A percentile compares a stretch with the other conserved stretches of the same genome.
Evolutionary conservation across 2,113 vertebrate species (phyloP).

Genomic region (Dissostichus mawsoni): DNA sequence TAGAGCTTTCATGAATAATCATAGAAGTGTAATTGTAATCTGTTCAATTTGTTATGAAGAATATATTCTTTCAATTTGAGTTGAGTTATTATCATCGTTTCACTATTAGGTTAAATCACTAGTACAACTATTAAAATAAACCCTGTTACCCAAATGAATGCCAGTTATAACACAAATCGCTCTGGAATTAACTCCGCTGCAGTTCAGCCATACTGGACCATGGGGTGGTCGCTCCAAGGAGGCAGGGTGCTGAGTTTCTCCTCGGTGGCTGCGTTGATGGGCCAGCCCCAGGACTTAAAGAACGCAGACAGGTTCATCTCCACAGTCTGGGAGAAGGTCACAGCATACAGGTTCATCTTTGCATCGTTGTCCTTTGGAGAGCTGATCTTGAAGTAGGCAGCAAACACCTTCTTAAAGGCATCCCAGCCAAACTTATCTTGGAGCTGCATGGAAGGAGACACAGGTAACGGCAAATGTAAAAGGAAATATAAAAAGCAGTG

Average conservation of each 20-base stretch:
- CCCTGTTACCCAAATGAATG: too few species aligned
- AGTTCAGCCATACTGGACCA: constrained; percentile 66
- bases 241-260: constrained; percentile 78
- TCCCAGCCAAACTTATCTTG: constrained; percentile 88
- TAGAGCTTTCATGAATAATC: too few species aligned
- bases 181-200: not conserved
- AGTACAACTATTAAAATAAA: too few species aligned
- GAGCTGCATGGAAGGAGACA: constrained; percentile 71
- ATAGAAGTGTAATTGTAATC: not conserved
- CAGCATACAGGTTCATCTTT: constrained; percentile 88
- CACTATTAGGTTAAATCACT: too few species aligned
- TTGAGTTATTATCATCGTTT: too few species aligned
- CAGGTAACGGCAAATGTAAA: not conserved
- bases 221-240: constrained; percentile 83
- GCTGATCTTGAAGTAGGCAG: constrained; percentile 78
- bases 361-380: constrained; percentile 72
- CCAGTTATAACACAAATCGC: not conserved
- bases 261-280: constrained; percentile 74
- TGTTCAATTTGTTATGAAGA: not conserved
- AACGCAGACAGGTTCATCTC: constrained; percentile 83
- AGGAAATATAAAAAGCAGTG: too few species aligned
- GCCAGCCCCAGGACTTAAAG: constrained; percentile 88
- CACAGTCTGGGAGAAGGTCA: constrained; percentile 83
- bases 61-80: not conserved
- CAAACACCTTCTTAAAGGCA: constrained; percentile 83